A percentile compares a stretch with the other conserved stretches of the same genome.
These are phyloP conservation scores for Brachymystax lenok DNA, from an alignment of 2,797 vertebrate species.

Conservation along the genomic window DNA sequence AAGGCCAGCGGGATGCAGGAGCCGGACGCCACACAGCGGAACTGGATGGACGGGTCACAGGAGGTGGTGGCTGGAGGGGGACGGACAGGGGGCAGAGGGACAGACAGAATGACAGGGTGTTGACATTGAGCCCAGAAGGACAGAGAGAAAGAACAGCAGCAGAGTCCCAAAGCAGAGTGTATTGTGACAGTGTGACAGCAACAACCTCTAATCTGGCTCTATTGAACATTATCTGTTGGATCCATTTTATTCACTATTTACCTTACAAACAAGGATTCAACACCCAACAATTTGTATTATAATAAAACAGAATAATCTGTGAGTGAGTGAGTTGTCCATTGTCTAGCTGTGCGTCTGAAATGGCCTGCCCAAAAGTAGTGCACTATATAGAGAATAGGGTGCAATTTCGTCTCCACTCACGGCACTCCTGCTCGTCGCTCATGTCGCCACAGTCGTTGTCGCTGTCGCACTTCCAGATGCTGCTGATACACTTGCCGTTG, in stretches of 20 bases:
- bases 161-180: neutral
- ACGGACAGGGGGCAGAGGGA: neutral
- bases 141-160: neutral
- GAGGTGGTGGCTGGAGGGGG: slow-evolving; percentile 82
- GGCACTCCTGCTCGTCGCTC: slow-evolving; percentile 95
- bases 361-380: too few relatives aligned
- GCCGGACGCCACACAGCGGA: slow-evolving; percentile 89
- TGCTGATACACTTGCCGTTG: slow-evolving; percentile 96
- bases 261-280: neutral
- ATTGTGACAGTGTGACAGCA: neutral
- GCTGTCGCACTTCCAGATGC: slow-evolving; percentile 97
- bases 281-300: neutral
- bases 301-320: too few relatives aligned
- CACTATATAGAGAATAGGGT: neutral
- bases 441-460: slow-evolving; percentile 98
- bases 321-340: too few relatives aligned
- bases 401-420: slow-evolving; percentile 74
- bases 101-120: neutral
- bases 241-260: neutral
- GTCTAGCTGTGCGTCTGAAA: too few relatives aligned
- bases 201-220: neutral
- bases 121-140: neutral
- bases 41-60: slow-evolving; percentile 89
- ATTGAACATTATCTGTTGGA: neutral
- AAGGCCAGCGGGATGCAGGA: slow-evolving; percentile 95